phyloP scores from a whole-genome alignment of 2,797 vertebrate genomes.

The Cyclopterus lumpus region DNA sequence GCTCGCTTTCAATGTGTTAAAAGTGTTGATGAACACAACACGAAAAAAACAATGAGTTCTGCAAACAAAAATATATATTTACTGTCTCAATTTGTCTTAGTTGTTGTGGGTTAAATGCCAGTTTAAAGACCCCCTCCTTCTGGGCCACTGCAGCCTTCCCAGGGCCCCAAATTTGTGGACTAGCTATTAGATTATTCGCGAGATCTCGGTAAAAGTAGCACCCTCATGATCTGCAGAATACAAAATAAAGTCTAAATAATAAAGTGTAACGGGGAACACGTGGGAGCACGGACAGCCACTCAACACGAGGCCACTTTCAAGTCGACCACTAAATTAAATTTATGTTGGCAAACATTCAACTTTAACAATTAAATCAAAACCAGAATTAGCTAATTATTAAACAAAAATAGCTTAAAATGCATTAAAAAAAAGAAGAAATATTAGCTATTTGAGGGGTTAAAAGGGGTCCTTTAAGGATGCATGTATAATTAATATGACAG shows the following conservation, averaged over 20 bases:
- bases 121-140: neutral
- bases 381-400: too few relatives aligned
- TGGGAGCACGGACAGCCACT: constrained; percentile 15
- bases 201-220: neutral
- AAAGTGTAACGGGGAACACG: neutral
- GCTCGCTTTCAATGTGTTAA: neutral
- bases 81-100: neutral
- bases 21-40: neutral
- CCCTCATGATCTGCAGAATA: neutral
- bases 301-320: constrained; percentile 49
- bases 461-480: rapidly evolving
- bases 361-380: neutral
- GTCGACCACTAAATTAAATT: too few relatives aligned
- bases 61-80: neutral
- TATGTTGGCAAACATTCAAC: neutral
- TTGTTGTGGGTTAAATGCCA: neutral
- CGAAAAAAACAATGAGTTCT: too few relatives aligned
- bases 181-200: constrained; percentile 6
- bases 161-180: neutral
- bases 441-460: rapidly evolving
- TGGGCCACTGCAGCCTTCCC: constrained; percentile 7
- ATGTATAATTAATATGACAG: neutral
- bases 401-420: too few relatives aligned
- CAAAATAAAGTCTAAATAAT: neutral
- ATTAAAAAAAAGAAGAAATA: too few relatives aligned